phyloP scores from a whole-genome alignment of 1,140 invertebrate genomes.

The Penaeus japonicus region DNA sequence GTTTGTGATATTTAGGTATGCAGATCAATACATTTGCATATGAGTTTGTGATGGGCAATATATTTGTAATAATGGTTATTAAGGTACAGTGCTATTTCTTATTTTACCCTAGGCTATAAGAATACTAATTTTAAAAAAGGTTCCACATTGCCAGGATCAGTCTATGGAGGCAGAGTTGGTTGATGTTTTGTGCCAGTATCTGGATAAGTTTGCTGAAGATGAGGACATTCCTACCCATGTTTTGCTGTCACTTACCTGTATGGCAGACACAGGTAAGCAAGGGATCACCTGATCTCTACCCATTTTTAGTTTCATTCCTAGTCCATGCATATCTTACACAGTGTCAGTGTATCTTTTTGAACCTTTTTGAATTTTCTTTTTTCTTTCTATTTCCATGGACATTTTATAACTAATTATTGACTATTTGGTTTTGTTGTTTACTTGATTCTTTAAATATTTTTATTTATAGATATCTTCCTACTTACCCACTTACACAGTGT shows the following conservation, averaged over 20 bases:
- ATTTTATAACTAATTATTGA: no score
- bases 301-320: not conserved
- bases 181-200: slow-evolving; percentile 69
- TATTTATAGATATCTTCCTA: no score
- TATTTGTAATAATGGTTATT: no score
- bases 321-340: not conserved
- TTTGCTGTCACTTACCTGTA: slow-evolving; percentile 76
- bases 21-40: no score
- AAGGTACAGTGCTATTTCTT: not conserved
- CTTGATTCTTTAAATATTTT: no score
- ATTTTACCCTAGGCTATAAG: not conserved
- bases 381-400: no score
- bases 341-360: no score
- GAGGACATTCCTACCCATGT: slow-evolving; percentile 74
- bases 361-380: no score
- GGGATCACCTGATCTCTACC: not conserved
- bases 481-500: no score
- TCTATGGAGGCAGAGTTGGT: slow-evolving; percentile 75
- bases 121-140: not conserved
- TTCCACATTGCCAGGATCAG: slow-evolving; percentile 60
- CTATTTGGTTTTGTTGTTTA: no score
- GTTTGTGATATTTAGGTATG: no score
- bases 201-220: slow-evolving; percentile 67
- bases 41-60: no score
- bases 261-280: slow-evolving; percentile 73